These are phyloP conservation scores for Cinara cedri DNA, from an alignment of 2,888 invertebrate genomes.

Conservation along the genomic window DNA sequence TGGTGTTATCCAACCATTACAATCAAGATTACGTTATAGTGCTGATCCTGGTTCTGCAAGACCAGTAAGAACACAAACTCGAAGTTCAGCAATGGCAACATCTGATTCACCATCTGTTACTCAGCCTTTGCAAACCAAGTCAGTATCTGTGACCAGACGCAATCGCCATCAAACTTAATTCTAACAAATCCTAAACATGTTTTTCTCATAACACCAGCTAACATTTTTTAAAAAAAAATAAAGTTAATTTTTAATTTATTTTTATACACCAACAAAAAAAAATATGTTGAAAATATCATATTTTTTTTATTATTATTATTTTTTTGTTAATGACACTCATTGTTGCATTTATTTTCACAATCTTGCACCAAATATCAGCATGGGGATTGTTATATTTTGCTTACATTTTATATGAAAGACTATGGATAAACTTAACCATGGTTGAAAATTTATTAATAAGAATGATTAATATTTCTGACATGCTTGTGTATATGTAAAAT, in stretches of 20 bases:
- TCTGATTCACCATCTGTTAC: conserved; percentile 52
- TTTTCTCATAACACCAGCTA: conserved; percentile 35
- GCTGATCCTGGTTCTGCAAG: conserved; percentile 52
- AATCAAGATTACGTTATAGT: conserved; percentile 52
- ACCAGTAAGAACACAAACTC: conserved; percentile 52
- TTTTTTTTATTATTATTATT: too few relatives aligned
- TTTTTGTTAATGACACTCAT: not conserved
- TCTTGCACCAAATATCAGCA: conserved; percentile 12
- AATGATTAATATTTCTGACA: not conserved
- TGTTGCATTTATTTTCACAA: conserved; percentile 26
- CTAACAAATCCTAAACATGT: conserved; percentile 38
- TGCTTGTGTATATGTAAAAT: conserved; percentile 1
- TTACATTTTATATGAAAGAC: not conserved
- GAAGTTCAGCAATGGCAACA: conserved; percentile 53
- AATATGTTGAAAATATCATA: not conserved
- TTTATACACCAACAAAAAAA: not conserved
- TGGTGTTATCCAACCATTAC: conserved; percentile 49
- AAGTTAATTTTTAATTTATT: not conserved
- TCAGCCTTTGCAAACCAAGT: conserved; percentile 56
- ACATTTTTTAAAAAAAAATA: conserved; percentile 34
- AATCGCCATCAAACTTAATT: conserved; percentile 55
- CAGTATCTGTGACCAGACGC: conserved; percentile 57
- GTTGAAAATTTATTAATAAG: too few relatives aligned
- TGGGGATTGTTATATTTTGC: conserved; percentile 6
- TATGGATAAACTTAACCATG: conserved; percentile 7